These are phyloP conservation scores for Cryptomyrus ogoouensis DNA, from an alignment of 2,113 vertebrate genomes.

Conservation along the genomic window DNA sequence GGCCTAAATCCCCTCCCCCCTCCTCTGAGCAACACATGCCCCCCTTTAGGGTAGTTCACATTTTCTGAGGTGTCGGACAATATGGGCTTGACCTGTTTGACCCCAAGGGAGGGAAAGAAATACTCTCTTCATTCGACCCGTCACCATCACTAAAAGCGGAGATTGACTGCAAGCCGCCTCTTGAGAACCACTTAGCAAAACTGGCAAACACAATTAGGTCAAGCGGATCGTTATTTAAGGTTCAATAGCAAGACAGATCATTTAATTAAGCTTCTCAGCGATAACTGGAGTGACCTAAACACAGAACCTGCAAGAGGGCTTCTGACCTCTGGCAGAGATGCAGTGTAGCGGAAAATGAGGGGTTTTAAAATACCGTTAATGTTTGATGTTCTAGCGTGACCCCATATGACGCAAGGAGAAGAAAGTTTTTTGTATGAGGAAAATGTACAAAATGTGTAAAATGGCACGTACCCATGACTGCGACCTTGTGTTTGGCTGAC, in stretches of 20 bases:
- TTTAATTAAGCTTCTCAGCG: conserved; percentile 27
- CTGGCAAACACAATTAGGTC: conserved; percentile 51
- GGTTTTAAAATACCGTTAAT: background rate
- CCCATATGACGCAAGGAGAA: background rate
- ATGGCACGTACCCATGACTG: background rate
- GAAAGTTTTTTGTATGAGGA: background rate
- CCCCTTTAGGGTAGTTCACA: background rate
- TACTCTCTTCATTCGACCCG: conserved; percentile 14
- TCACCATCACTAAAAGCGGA: conserved; percentile 38
- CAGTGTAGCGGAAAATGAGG: background rate
- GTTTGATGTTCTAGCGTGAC: background rate
- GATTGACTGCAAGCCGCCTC: conserved; percentile 32
- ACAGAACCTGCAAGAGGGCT: background rate
- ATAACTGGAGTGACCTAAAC: conserved; percentile 9
- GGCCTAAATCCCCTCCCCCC: background rate
- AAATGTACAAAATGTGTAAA: background rate
- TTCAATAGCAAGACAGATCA: conserved; percentile 23
- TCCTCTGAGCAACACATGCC: background rate
- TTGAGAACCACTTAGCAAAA: conserved; percentile 52
- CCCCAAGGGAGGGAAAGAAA: background rate
- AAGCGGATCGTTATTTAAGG: conserved; percentile 45
- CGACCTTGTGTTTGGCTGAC: background rate
- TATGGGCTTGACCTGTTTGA: background rate
- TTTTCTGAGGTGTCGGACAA: background rate
- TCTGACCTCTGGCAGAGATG: background rate